Evolutionary conservation across 2,113 vertebrate genomes (phyloP), one percentile per base, ranked within the genome.

Genomic region (Pseudopodoces humilis): DNA sequence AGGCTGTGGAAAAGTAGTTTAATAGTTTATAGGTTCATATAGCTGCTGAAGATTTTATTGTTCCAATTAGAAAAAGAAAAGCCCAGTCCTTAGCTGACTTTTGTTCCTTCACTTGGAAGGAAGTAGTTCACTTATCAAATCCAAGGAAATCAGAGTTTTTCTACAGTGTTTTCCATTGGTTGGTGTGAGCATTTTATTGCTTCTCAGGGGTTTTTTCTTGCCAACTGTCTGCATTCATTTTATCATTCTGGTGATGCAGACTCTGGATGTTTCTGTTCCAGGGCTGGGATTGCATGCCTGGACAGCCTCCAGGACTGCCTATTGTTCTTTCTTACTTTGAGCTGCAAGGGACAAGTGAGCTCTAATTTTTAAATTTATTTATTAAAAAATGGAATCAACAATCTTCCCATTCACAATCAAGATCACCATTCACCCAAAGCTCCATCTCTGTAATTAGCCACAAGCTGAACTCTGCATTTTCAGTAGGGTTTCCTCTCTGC

Each of bases 331-430:
- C 65, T 52, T 71, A 5, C 60, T 81, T 92, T 11, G 87, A 92
- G 90, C 71, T 93, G 71, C 59, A 70, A 95, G 89, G 50, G 90
- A 70, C 85, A 83, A 93, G 43, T 6, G 85, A 91, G 75, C 84
- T 88, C 85, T 95, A 95, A 95, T 95, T 91, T 94, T 91, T 77
- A 31, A 91, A 94, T 95, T 94, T 91, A 85, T 88, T 94, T 77
- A 88, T 94, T 91, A 93, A 90, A 92, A 85, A 23, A 55, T 62
- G 55, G 16, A 59, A 89, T 90, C 87, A 96, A 75, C 91, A 85
- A 8, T 91, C 71, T 77, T 88, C 68, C 82, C 68, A 92, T 72
- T 91, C 16, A 41, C 78, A 94, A 70, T 91, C 78, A 86, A 25
- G 91, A 50, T 53, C 58, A 9, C 15, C n/a, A 92, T 90, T 94